A percentile compares a stretch with the other conserved stretches of the same genome.
Evolutionary conservation across 2,888 invertebrate genomes (phyloP).

Genomic region (Arge pagana): DNA sequence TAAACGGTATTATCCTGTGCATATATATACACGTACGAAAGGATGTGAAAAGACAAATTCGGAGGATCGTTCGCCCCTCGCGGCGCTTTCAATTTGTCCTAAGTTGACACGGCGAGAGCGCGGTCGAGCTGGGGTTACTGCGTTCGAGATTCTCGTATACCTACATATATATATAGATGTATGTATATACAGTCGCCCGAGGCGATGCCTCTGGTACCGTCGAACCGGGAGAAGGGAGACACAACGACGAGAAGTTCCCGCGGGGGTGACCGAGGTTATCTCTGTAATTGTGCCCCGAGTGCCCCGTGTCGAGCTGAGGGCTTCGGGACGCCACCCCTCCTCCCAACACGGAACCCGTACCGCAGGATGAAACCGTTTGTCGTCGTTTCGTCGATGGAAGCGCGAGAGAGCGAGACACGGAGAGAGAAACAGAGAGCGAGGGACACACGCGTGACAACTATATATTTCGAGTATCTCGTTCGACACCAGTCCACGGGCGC

Average conservation of each 20-base stretch:
- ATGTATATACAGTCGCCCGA: not conserved
- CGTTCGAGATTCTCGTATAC: conserved; percentile 33
- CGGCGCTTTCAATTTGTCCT: conserved; percentile 41
- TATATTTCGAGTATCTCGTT: too few species aligned
- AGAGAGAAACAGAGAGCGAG: too few species aligned
- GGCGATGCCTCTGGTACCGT: too few species aligned
- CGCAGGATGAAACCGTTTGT: too few species aligned
- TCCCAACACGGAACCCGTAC: too few species aligned
- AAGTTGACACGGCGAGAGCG: conserved; percentile 35
- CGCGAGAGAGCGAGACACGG: too few species aligned
- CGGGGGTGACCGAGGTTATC: conserved; percentile 27
- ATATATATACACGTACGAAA: not conserved
- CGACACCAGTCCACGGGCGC: too few species aligned
- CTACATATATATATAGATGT: not conserved
- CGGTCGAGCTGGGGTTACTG: conserved; percentile 21
- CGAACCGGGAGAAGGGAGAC: not conserved
- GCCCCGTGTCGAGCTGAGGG: too few species aligned
- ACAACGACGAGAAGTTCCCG: conserved; percentile 9
- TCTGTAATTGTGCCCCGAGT: conserved; percentile 30
- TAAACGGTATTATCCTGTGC: not conserved
- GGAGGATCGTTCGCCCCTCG: conserved; percentile 26
- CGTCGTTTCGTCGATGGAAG: too few species aligned
- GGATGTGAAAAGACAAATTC: conserved; percentile 36
- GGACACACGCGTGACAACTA: too few species aligned
- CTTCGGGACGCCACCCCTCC: too few species aligned